A percentile compares a stretch with the other conserved stretches of the same genome.
Conservation (phyloP, 1,140 invertebrate genomes). For the Zaprionus africanus region DNA sequence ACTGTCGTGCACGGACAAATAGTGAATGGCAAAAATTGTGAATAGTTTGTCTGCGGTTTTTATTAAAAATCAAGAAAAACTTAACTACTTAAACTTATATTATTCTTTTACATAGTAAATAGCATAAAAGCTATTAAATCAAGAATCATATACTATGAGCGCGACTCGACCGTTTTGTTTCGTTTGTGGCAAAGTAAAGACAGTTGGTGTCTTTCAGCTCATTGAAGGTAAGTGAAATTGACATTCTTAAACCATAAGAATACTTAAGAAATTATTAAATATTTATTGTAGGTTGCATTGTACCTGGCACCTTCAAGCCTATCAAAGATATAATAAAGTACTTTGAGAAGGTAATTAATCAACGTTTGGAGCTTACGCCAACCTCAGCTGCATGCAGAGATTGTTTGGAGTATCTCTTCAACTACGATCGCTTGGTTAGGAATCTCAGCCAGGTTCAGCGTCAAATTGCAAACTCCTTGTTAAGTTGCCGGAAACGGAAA, state of each 20-base stretch:
- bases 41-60: not conserved
- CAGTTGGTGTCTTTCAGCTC: conserved; percentile 67
- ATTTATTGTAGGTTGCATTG: conserved; percentile 61
- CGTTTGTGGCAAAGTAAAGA: conserved; percentile 65
- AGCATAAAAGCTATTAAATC: not conserved
- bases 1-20: conserved; percentile 18
- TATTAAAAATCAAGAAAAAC: not conserved
- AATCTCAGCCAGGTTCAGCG: conserved; percentile 70
- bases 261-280: conserved; percentile 6
- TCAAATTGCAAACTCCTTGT: conserved; percentile 61
- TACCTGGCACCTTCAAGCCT: conserved; percentile 70
- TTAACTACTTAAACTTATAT: conserved; percentile 1
- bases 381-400: conserved; percentile 60
- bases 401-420: conserved; percentile 67
- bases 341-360: conserved; percentile 71
- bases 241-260: not conserved
- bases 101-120: not conserved
- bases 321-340: conserved; percentile 71
- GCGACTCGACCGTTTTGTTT: conserved; percentile 62
- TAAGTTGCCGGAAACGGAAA: conserved; percentile 56
- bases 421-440: conserved; percentile 62
- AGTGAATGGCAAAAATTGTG: not conserved
- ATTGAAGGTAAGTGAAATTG: conserved; percentile 51
- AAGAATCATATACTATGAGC: conserved; percentile 46
- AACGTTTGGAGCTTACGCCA: conserved; percentile 56